These are phyloP conservation scores for Gobio occitaniae DNA, from an alignment of 2,797 vertebrate species.

Conservation along the genomic window DNA sequence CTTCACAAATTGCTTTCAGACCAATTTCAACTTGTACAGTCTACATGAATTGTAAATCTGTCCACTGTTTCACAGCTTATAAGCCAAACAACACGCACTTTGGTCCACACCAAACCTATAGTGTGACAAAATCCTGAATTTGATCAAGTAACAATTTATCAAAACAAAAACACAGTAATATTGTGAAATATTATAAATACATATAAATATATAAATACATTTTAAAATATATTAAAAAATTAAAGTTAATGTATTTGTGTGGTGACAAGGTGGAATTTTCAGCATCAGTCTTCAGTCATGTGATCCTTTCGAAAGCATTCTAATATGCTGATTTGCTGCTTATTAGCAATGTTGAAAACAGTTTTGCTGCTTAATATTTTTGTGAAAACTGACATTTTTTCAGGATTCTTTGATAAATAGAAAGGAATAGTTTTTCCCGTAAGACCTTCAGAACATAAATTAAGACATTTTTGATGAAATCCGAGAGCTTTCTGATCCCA, in stretches of 20 bases:
- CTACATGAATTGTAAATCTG: slow-evolving; percentile 3
- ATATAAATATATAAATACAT: neutral
- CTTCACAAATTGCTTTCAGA: neutral
- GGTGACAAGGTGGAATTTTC: neutral
- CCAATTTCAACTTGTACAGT: neutral
- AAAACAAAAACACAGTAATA: neutral
- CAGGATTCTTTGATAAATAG: too few species aligned
- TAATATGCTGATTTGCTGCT: neutral
- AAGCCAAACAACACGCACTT: neutral
- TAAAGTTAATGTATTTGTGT: neutral
- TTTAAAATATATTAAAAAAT: neutral
- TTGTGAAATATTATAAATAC: neutral
- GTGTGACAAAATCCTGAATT: neutral
- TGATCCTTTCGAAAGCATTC: neutral
- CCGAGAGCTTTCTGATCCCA: too few species aligned
- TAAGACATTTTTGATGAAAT: too few species aligned
- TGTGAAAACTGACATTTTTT: too few species aligned
- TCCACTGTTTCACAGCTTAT: neutral
- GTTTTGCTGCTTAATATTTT: too few species aligned
- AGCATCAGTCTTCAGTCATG: neutral
- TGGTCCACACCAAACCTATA: neutral
- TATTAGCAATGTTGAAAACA: too few species aligned
- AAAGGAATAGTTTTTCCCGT: too few species aligned
- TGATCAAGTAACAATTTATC: neutral
- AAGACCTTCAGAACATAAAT: too few species aligned